A percentile compares a stretch with the other conserved stretches of the same genome.
Evolutionary conservation across 37 sponge, comb jelly and placozoan species (phyloP).

Genomic region (Ianthella basta): DNA sequence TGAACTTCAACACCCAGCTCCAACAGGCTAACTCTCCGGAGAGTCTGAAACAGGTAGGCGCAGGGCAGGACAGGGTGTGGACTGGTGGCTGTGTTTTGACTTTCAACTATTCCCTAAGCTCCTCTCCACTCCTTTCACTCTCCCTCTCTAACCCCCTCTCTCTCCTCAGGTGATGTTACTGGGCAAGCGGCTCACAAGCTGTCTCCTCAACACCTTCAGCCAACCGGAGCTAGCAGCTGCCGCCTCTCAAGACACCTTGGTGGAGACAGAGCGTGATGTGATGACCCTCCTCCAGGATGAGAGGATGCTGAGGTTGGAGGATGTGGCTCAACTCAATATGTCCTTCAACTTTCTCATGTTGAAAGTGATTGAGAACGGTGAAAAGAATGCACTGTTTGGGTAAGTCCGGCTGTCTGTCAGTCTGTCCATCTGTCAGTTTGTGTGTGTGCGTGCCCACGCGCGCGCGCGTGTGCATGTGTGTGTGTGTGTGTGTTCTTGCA

Average conservation of each 20-base stretch:
- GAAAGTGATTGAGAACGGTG: slow-evolving; percentile 62
- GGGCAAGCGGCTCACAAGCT: slow-evolving; percentile 37
- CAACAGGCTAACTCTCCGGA: slow-evolving; percentile 21
- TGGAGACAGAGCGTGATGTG: slow-evolving; percentile 62
- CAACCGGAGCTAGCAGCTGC: slow-evolving; percentile 34
- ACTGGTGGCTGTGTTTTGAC: background rate
- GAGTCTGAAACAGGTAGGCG: slow-evolving; percentile 31
- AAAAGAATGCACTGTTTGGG: slow-evolving; percentile 73
- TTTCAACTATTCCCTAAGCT: background rate
- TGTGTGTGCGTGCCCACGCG: background rate
- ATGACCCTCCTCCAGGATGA: slow-evolving; percentile 70
- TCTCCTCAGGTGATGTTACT: slow-evolving; percentile 37
- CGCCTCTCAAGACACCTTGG: slow-evolving; percentile 52
- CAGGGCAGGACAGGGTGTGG: too few relatives aligned
- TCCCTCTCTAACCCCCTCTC: background rate
- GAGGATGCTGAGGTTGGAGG: slow-evolving; percentile 62
- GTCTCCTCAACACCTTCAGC: slow-evolving; percentile 49
- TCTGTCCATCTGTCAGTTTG: background rate
- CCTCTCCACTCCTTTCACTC: background rate
- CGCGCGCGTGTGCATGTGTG: background rate
- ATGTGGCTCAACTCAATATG: slow-evolving; percentile 65
- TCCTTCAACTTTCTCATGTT: slow-evolving; percentile 71
- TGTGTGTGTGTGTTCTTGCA: slow-evolving; percentile 4
- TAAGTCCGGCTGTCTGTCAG: slow-evolving; percentile 20
- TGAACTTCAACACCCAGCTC: slow-evolving; percentile 67